Evolutionary conservation across 2,888 invertebrate genomes (phyloP), one percentile per base, ranked within the genome.

Genomic region (Parnassius glacialis): DNA sequence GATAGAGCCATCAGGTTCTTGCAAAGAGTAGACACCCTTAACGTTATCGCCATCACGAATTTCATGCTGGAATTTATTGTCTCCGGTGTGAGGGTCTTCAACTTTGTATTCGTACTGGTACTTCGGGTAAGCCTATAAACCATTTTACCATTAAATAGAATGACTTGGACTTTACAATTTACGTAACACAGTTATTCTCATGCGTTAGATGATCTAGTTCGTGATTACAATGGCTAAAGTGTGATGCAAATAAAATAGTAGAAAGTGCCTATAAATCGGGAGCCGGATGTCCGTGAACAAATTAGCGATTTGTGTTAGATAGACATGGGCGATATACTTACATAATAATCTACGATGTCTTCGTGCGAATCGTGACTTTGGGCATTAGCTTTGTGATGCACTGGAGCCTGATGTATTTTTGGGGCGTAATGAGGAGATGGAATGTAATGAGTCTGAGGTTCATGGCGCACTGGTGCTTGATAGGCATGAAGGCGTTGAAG

Each of bases 91-190:
- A 34, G 92, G 92, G 65, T 94, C 94, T 66, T 93, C 91, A n/a
- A 93, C 93, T 75, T 93, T 92, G 81, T 93, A 93, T 81, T 93
- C 92, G 69, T 92, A 93, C 73, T 92, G 90, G 78, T 93, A 93
- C 80, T 93, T 93, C 34, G 93, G 93, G 68, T 93, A 90, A 51
- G 93, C 85, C 91, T 91, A 71, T 53, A 70, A 62, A 58, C 25
- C 25, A 70, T 52, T 50, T 51, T 20, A 59, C 34, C 44, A 45
- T 52, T 59, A 56, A 59, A 51, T 57, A 57, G 16, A 57, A 54
- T 43, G 52, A 34, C 55, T 54, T n/a, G 34, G 45, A 61, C 61
- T 54, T 59, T 54, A 67, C 66, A 65, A 70, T 72, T 71, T 71
- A 67, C 69, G 72, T 72, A 74, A 70, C 64, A 52, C 64, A 43